Base-by-base conservation (phyloP, 2,113 vertebrate species). In the Zosterops borbonicus region DNA sequence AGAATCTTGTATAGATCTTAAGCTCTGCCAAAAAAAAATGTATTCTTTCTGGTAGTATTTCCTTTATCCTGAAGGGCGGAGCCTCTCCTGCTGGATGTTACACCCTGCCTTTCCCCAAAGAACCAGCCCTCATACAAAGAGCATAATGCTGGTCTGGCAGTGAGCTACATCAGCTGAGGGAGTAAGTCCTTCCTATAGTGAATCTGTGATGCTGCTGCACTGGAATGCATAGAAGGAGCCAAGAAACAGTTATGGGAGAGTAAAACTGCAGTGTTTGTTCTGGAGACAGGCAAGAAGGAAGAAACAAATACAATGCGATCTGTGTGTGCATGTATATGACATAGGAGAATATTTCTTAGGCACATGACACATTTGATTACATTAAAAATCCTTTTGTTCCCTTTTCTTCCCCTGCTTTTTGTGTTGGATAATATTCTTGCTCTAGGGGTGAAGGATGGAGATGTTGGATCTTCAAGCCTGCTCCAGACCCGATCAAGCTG, bases 181-280 rank as follows among this genome's bases (percentile, higher is more conserved):
- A 88, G 42, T 25, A 20, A 83, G 41, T 58, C 79, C 64, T 83
- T 81, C 75, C 76, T 90, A 8, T 9, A 53, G 78, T 19, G 71
- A 74, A 33, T 81, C 68, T 74, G 42, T 94, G 96, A 74, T 87
- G 70, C 60, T 90, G 85, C 90, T 65, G 2, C 44, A 39, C 49
- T 69, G 90, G 94, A 95, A 92, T 90, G 93, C 68, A 62, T 60
- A 44, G 60, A 90, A 93, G 64, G n/a, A 96, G 92, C 92, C 94
- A 96, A 94, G 60, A 92, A 92, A 88, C 29, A 31, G 92, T 92
- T 96, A 88, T 83, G 83, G 90, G 90, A 97, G 79, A 96, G 73
- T 95, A 93, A 74, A 93, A 94, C 27, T 83, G 85, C 64, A 68
- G 25, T 96, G 37, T 93, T 96, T 95, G 49, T 93, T 93, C 90